Conservation (phyloP, 2,113 vertebrate genomes). For the Mastomys coucha region DNA sequence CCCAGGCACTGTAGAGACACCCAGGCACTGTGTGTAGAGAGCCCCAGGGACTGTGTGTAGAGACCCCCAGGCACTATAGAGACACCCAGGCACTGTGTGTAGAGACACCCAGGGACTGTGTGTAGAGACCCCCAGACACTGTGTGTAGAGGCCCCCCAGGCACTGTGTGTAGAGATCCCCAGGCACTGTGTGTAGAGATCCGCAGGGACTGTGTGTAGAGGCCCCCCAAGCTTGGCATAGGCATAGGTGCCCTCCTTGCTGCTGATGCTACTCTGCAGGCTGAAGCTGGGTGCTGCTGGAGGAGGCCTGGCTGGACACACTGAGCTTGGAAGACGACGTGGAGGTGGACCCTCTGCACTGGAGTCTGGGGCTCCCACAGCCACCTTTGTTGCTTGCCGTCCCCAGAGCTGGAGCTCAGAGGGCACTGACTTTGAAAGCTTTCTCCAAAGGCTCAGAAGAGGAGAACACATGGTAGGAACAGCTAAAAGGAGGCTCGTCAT, state of each 20-base stretch:
- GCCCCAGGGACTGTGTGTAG: constrained; percentile 93
- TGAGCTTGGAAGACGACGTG: constrained; percentile 81
- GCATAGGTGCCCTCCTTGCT: constrained; percentile 95
- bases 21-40: too few relatives aligned
- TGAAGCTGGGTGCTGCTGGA: constrained; percentile 91
- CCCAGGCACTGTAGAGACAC: constrained; percentile 87
- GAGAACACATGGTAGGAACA: constrained; percentile 85
- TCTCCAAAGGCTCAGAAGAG: constrained; percentile 86
- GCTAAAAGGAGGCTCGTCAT: constrained; percentile 81
- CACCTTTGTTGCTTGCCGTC: background rate
- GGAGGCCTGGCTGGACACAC: constrained; percentile 85
- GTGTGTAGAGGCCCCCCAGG: constrained; percentile 88
- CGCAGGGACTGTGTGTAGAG: constrained; percentile 95
- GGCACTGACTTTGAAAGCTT: constrained; percentile 78
- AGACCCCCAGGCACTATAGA: constrained; percentile 63
- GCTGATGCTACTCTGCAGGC: constrained; percentile 95
- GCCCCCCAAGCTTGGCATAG: constrained; percentile 93
- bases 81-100: constrained; percentile 85
- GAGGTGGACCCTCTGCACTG: constrained; percentile 76
- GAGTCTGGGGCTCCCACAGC: constrained; percentile 65
- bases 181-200: too few relatives aligned
- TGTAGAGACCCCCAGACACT: constrained; percentile 88
- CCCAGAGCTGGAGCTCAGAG: constrained; percentile 36
- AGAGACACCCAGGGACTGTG: too few relatives aligned
- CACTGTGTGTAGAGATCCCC: too few relatives aligned